Percentiles rank a stretch among this genome's conserved stretches.
Evolutionary conservation across 1,140 invertebrate species (phyloP).

Genomic region (Apis dorsata): DNA sequence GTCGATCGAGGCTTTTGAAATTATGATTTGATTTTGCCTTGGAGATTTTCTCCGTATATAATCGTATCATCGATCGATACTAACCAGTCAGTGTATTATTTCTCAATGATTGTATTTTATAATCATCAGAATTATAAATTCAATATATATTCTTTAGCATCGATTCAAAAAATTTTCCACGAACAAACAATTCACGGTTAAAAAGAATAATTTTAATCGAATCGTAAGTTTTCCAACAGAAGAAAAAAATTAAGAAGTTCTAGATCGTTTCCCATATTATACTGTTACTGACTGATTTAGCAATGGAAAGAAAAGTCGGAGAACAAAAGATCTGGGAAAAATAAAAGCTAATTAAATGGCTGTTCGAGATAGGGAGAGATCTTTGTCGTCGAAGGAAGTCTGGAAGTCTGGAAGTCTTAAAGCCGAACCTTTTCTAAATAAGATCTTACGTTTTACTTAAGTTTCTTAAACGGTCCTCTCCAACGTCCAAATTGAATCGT

Average conservation of each 20-base stretch:
- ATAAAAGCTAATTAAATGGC: slow-evolving; percentile 78
- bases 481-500: not conserved
- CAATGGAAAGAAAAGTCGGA: slow-evolving; percentile 65
- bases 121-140: too few relatives aligned
- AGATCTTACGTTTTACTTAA: slow-evolving; percentile 32
- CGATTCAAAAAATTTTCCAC: too few relatives aligned
- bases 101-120: too few relatives aligned
- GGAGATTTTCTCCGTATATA: too few relatives aligned
- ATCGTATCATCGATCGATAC: too few relatives aligned
- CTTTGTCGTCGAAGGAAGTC: slow-evolving; percentile 57
- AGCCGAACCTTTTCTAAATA: slow-evolving; percentile 54
- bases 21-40: too few relatives aligned
- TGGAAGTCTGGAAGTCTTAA: slow-evolving; percentile 50
- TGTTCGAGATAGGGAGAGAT: slow-evolving; percentile 54
- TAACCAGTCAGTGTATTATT: too few relatives aligned
- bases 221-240: too few relatives aligned
- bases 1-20: too few relatives aligned
- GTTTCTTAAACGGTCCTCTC: slow-evolving; percentile 19
- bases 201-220: too few relatives aligned
- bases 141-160: too few relatives aligned
- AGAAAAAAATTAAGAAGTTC: slow-evolving; percentile 73
- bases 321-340: slow-evolving; percentile 68
- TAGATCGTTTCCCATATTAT: slow-evolving; percentile 50
- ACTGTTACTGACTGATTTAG: slow-evolving; percentile 51
- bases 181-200: too few relatives aligned